Evolutionary conservation across 2,113 vertebrate species (phyloP), one percentile per base, ranked within the genome.

Genomic region (Ceyx margarethae): DNA sequence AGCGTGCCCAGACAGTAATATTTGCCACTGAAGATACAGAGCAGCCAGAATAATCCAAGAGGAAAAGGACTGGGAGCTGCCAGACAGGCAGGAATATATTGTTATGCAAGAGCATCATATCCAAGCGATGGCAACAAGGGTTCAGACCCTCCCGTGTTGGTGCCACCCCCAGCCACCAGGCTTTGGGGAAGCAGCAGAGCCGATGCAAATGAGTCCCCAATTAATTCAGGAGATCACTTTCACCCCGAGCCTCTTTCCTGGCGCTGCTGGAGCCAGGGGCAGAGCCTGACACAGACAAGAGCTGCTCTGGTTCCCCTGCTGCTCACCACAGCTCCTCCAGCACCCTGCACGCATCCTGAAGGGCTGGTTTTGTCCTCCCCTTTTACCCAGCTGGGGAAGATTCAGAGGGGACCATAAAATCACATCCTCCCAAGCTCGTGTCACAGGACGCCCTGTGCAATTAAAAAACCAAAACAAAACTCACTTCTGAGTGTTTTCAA

Each of bases 181-280:
- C 65, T 50, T 85, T 40, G 61, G 21, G 53, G 60, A 37, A 87
- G 26, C 71, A 71, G 11, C 33, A 35, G 75, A 85, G 62, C 2
- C 1, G 7, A 78, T 29, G 66, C 35, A 90, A 72, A 84, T 54
- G 26, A 89, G 53, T 17, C 6, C 2, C 60, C 60, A 94, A 68
- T 71, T 66, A 85, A 72, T 90, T 96, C 91, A 92, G 48, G 71
- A 56, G 78, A 79, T 73, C 58, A 78, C 68, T 87, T 91, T 25
- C 60, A 66, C 46, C 67, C 19, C 1, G 21, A 81, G 60, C 60
- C 64, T 46, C 53, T 73, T 35, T 58, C 29, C 29, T 12, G 23
- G 23, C 3, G 6, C 20, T 51, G 31, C 74, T 5, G 19, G 25
- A 89, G 64, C 1, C 0, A 91, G 91, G 64, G 54, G 78, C 25